Evolutionary conservation across 2,113 vertebrate species (phyloP), one percentile per base, ranked within the genome.

Genomic region (Cairina moschata): DNA sequence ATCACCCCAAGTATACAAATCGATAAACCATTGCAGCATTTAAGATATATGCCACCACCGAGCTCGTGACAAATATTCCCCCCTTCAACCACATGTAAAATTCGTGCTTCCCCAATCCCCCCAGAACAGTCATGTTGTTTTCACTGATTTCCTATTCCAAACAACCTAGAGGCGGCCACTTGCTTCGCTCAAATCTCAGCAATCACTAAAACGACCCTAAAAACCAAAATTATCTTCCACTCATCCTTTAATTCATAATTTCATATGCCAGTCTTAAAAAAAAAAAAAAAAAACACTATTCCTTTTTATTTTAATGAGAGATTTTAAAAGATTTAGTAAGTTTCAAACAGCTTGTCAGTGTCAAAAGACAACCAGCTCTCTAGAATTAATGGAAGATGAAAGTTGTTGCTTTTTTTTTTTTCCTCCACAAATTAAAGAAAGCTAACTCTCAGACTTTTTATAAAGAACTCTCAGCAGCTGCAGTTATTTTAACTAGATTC

Each of bases 311-410:
- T 91, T 87, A 88, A 94, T 18, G 25, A 62, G 81, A 68, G 76
- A 29, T 55, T 92, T 94, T 18, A n/a, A 71, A 92, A 86, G 79
- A 94, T 52, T 80, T 69, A 58, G 60, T 40, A 38, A 88, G 80
- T 76, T 96, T 90, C 83, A 88, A 91, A 79, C 75, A 83, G 85
- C 92, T 93, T 94, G 94, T 96, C 96, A 95, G 88, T 92, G 90
- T 93, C 92, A 95, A 80, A 88, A 93, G 94, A 94, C 16, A 97
- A 88, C 72, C 65, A 80, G 79, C 88, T 96, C 94, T 83, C 83
- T 83, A 77, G 59, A 95, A 94, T 88, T 93, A 95, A 93, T 79
- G 72, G 44, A 58, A 95, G 76, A 76, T 80, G 83, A 76, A 73
- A 90, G 42, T 71, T 81, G 59, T 66, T 79, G 91, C 92, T 4